Percentiles rank a stretch among this genome's conserved stretches.
Evolutionary conservation across 2,888 invertebrate genomes (phyloP).

Genomic region (Agrotis segetum): DNA sequence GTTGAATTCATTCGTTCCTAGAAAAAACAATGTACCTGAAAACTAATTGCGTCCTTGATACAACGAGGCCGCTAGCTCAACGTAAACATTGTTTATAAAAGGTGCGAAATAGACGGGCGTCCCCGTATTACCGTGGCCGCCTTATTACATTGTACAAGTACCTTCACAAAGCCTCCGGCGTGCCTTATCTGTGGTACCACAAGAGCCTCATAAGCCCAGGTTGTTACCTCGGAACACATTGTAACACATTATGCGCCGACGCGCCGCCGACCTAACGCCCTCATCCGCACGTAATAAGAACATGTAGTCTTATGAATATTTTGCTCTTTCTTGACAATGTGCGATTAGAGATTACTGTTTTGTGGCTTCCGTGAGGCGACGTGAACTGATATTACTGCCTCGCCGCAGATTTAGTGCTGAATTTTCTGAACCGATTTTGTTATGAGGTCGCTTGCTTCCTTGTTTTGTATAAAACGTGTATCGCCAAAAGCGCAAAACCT

Average conservation of each 20-base stretch:
- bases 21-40: constrained; percentile 70
- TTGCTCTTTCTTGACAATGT: constrained; percentile 76
- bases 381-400: constrained; percentile 59
- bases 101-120: constrained; percentile 79
- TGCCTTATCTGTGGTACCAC: constrained; percentile 87
- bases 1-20: constrained; percentile 62
- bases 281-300: constrained; percentile 84
- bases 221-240: constrained; percentile 89
- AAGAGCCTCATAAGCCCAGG: constrained; percentile 86
- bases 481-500: too few relatives aligned
- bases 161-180: constrained; percentile 85
- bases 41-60: constrained; percentile 81
- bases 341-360: constrained; percentile 76
- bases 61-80: constrained; percentile 69
- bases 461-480: not conserved
- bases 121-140: constrained; percentile 79
- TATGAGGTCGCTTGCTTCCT: constrained; percentile 9
- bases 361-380: constrained; percentile 63
- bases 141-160: constrained; percentile 86
- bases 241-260: constrained; percentile 87
- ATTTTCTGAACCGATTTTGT: constrained; percentile 23
- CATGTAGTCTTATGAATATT: constrained; percentile 85
- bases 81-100: constrained; percentile 83
- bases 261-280: constrained; percentile 80
- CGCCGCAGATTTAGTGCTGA: constrained; percentile 46